These are phyloP conservation scores for Tinea trinotella DNA, from an alignment of 2,888 invertebrate genomes.

Conservation along the genomic window DNA sequence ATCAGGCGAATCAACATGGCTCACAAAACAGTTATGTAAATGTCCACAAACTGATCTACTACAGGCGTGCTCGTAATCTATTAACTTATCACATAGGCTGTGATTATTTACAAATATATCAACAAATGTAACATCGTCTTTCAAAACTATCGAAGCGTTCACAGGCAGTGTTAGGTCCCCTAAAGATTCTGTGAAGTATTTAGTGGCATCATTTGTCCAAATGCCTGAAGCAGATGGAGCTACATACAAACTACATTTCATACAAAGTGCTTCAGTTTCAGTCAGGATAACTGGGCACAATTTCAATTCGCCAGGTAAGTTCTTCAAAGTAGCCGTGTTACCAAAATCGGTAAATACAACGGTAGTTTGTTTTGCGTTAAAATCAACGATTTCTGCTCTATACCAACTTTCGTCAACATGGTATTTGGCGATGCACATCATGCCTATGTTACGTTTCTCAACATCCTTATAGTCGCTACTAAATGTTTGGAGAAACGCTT, in stretches of 20 bases:
- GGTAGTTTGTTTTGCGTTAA: constrained; percentile 81
- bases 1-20: constrained; percentile 79
- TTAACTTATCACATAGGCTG: constrained; percentile 74
- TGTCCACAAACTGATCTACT: constrained; percentile 63
- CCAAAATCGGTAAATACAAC: constrained; percentile 86
- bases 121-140: constrained; percentile 74
- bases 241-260: constrained; percentile 78
- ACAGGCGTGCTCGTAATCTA: constrained; percentile 73
- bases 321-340: constrained; percentile 81
- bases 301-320: constrained; percentile 73
- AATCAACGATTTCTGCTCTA: constrained; percentile 88
- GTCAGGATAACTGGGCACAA: constrained; percentile 73
- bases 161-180: constrained; percentile 65
- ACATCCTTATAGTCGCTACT: constrained; percentile 66
- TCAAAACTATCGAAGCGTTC: constrained; percentile 67
- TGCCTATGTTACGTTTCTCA: constrained; percentile 72
- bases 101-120: constrained; percentile 74
- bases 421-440: constrained; percentile 83
- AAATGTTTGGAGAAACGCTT: constrained; percentile 75
- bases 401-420: constrained; percentile 92
- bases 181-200: constrained; percentile 74
- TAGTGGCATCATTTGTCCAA: constrained; percentile 77
- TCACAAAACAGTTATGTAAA: constrained; percentile 77
- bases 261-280: constrained; percentile 67
- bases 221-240: constrained; percentile 74